Percentiles rank a stretch among this genome's conserved stretches.
These are phyloP conservation scores for Lithophane socia DNA, from an alignment of 2,888 invertebrate genomes.

Conservation along the genomic window DNA sequence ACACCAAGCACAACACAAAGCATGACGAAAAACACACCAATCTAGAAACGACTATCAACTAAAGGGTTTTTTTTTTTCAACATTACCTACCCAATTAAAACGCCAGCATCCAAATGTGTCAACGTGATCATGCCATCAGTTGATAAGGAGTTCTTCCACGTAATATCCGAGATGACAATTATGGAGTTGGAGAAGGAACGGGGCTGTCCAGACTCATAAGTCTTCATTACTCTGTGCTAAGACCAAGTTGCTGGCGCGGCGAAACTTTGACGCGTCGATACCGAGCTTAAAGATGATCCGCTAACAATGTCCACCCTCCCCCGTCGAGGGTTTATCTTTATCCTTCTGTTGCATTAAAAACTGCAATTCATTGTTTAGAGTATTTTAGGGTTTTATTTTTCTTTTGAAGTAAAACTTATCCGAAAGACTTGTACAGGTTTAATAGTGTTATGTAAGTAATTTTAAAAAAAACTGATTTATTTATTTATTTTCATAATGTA, in stretches of 20 bases:
- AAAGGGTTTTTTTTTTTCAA: not conserved
- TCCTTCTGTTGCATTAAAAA: constrained; percentile 49
- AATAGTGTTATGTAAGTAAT: not conserved
- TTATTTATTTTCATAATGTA: no score
- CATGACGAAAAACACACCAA: not conserved
- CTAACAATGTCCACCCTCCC: constrained; percentile 54
- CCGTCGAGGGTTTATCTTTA: constrained; percentile 47
- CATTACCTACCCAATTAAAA: constrained; percentile 26
- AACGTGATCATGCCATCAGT: constrained; percentile 38
- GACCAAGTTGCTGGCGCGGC: constrained; percentile 73
- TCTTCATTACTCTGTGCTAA: constrained; percentile 84
- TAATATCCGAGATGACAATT: constrained; percentile 83
- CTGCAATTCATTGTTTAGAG: constrained; percentile 52
- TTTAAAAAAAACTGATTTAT: no score
- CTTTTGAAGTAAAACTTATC: not conserved
- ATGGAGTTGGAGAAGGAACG: constrained; percentile 68
- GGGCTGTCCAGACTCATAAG: constrained; percentile 84
- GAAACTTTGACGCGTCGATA: constrained; percentile 80
- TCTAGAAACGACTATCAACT: not conserved
- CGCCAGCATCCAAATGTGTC: constrained; percentile 38
- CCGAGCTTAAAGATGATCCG: constrained; percentile 76
- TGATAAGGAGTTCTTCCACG: constrained; percentile 58
- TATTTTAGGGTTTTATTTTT: not conserved
- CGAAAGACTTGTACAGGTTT: not conserved
- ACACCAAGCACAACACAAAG: not conserved